A percentile compares a stretch with the other conserved stretches of the same genome.
Conservation (phyloP, 2,797 vertebrate genomes). For the Pantherophis alleghaniensis region DNA sequence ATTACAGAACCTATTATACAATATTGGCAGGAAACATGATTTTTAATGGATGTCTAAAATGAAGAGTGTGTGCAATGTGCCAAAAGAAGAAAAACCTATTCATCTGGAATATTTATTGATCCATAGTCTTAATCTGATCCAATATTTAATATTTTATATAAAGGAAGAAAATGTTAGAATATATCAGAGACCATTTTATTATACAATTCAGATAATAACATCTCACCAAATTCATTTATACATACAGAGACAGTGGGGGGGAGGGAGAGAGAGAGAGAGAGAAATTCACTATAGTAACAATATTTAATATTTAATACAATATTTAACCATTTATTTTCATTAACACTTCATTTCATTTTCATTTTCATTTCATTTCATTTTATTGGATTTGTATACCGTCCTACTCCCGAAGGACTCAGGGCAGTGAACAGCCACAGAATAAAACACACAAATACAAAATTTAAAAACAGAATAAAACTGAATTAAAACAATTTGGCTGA, state of each 20-base stretch:
- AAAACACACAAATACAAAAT: too few species aligned
- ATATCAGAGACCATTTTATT: neutral
- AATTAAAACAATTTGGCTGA: too few species aligned
- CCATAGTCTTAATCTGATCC: constrained; percentile 3
- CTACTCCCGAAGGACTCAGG: too few species aligned
- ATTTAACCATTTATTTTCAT: neutral
- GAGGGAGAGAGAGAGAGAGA: neutral
- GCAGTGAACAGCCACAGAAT: too few species aligned
- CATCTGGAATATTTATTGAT: constrained; percentile 17
- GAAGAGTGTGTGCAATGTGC: constrained; percentile 5
- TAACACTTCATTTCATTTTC: neutral
- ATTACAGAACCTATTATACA: neutral
- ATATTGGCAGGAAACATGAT: constrained; percentile 1
- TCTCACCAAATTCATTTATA: neutral
- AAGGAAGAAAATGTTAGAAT: neutral
- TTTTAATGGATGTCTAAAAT: constrained; percentile 29
- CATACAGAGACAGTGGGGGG: neutral
- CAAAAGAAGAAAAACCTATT: neutral
- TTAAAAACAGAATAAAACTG: too few species aligned
- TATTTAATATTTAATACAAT: neutral
- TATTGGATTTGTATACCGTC: too few species aligned
- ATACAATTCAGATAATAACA: neutral
- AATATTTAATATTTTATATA: neutral
- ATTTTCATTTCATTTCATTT: too few species aligned
- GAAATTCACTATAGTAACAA: neutral